Evolutionary conservation across 2,797 vertebrate genomes (phyloP), one percentile per base, ranked within the genome.

Genomic region (Poliocrania exsul): DNA sequence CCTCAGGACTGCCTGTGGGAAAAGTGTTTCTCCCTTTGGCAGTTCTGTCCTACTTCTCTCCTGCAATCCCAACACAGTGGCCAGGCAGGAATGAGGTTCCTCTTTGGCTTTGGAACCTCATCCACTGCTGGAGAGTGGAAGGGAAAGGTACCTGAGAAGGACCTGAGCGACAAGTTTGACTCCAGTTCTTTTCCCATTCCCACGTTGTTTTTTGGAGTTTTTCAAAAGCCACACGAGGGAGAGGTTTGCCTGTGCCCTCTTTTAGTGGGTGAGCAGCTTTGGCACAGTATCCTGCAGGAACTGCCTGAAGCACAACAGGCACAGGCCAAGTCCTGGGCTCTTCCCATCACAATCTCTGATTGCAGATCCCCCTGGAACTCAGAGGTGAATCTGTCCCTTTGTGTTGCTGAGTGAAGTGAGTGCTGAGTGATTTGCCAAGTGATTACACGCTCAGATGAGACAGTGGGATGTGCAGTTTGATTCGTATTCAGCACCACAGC

Each of bases 341-440:
- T 79, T 83, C 82, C 84, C 77, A 78, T 86, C 87, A 80, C 54
- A 31, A 0, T 57, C 81, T 92, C 84, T 96, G 94, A 90, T 93
- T 94, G 89, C 86, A 86, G 74, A 82, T 94, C 74, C 62, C 66
- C n/a, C 57, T 77, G 75, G 74, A 94, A 86, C 53, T 33, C 57
- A 57, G 65, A 49, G 72, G 74, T 92, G 94, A 96, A 95, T 95
- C 88, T 91, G 90, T 80, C 69, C 73, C 75, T 93, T 96, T 96
- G 88, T 95, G 31, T 95, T 89, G 91, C 73, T 92, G 90, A 96
- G 86, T 87, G 88, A 93, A 96, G 81, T 44, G 74, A 95, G 78
- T 26, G 75, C 93, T 94, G 92, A 96, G 95, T 96, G 94, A 96
- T 75, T 92, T 97, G 95, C 94, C 83, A 71, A 96, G 93, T 96